Percentiles rank a stretch among this genome's conserved stretches.
Conservation (phyloP, 2,797 vertebrate genomes). For the Australoheros facetus region DNA sequence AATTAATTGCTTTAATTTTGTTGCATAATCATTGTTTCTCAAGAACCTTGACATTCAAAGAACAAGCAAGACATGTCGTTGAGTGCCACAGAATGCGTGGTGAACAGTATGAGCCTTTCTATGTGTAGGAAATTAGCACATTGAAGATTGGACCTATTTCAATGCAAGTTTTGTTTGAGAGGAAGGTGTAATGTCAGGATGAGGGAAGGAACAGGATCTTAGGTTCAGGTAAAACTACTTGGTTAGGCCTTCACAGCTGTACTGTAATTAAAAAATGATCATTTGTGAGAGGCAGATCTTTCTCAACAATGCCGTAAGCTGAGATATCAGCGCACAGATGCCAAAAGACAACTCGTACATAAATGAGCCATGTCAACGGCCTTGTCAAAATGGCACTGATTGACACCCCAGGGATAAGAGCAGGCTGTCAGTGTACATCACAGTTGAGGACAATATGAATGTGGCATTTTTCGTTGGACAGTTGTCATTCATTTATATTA, state of each 20-base stretch:
- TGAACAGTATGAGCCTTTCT: background rate
- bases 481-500: fast-evolving
- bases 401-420: background rate
- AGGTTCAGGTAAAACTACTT: background rate
- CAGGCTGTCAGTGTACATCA: background rate
- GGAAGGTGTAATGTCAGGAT: too few species aligned
- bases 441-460: background rate
- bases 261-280: background rate
- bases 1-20: background rate
- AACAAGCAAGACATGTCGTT: background rate
- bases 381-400: background rate
- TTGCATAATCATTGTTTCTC: background rate
- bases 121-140: background rate
- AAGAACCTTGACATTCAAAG: background rate
- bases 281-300: too few species aligned
- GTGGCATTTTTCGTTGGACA: background rate
- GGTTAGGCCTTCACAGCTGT: background rate
- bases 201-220: background rate
- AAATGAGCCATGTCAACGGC: fast-evolving
- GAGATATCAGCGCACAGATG: background rate
- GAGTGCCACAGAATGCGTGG: too few species aligned
- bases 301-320: background rate
- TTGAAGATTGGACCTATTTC: background rate
- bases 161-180: background rate
- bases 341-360: background rate